Evolutionary conservation across 2,888 invertebrate genomes (phyloP), one percentile per base, ranked within the genome.

Genomic region (Serrognathus titanus): DNA sequence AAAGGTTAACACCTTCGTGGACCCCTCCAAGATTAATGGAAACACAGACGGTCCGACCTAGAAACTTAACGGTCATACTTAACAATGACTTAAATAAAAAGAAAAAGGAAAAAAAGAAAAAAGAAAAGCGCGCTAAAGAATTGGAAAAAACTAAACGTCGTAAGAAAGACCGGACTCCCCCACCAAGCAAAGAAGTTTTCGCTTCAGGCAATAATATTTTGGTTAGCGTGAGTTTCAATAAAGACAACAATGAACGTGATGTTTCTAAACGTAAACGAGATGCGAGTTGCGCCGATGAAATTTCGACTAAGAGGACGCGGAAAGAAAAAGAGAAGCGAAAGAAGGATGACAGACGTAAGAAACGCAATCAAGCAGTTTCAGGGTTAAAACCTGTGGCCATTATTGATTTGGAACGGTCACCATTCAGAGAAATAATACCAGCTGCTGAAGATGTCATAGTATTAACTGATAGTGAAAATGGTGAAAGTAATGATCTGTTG

Each of bases 131-230:
- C 66, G 65, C 66, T 57, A 70, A 69, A 53, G 63, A 59, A 59
- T 49, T 51, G 1, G 78, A 78, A 53, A 78, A 78, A 55, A 75
- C 75, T 36, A 78, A 77, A 46, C 78, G 78, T 63, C 67, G 78
- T 38, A 74, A 73, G 51, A 69, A 76, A 16, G 76, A 77, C 47
- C 69, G 76, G 41, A 83, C 83, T 0, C 82, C 81, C n/a, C 83
- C 81, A 51, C 90, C 91, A 1, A 89, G 90, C 2, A 94, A 94
- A 75, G 94, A 94, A 78, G 92, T 95, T 2, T 94, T 93, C 74
- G 92, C 94, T 0, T 93, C 94, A 9, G 94, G 94, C 2, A 92
- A 94, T 77, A 94, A 94, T 74, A 94, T 95, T 69, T 83, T 95
- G 62, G 94, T 95, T 9, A 94, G 93, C 78, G 92, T 95, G 12